These are phyloP conservation scores for Octomys mimax DNA, from an alignment of 2,797 vertebrate species.

Conservation along the genomic window DNA sequence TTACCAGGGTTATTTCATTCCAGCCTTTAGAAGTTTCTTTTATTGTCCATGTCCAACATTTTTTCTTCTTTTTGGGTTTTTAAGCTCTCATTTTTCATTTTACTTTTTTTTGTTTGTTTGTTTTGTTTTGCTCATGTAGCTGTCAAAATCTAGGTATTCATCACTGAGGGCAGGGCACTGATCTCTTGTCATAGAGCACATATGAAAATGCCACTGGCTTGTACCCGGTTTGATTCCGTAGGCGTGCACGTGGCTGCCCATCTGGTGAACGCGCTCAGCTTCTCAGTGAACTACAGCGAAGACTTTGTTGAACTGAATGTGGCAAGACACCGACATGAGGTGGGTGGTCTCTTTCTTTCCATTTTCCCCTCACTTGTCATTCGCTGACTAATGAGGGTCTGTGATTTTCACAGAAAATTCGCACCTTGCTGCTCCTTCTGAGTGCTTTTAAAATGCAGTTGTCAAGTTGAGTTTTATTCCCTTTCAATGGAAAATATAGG, in stretches of 20 bases:
- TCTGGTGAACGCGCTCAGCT: slow-evolving; percentile 94
- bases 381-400: slow-evolving; percentile 52
- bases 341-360: slow-evolving; percentile 86
- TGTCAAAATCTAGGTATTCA: neutral
- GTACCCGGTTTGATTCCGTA: slow-evolving; percentile 71
- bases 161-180: neutral
- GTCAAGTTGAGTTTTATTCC: slow-evolving; percentile 77
- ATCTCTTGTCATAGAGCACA: neutral
- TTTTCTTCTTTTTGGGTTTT: neutral
- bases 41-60: neutral
- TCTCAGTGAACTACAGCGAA: slow-evolving; percentile 94
- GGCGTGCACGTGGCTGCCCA: slow-evolving; percentile 96
- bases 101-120: neutral
- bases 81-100: slow-evolving; percentile 18
- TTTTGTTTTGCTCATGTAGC: neutral
- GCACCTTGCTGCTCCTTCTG: slow-evolving; percentile 31
- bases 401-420: slow-evolving; percentile 71
- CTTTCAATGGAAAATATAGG: slow-evolving; percentile 73
- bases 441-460: slow-evolving; percentile 74
- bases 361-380: slow-evolving; percentile 67
- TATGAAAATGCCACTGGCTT: neutral
- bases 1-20: slow-evolving; percentile 24
- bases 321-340: slow-evolving; percentile 96
- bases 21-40: neutral
- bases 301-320: slow-evolving; percentile 95